These are phyloP conservation scores for Globodera rostochiensis DNA, from an alignment of 1,140 invertebrate species.

Conservation along the genomic window DNA sequence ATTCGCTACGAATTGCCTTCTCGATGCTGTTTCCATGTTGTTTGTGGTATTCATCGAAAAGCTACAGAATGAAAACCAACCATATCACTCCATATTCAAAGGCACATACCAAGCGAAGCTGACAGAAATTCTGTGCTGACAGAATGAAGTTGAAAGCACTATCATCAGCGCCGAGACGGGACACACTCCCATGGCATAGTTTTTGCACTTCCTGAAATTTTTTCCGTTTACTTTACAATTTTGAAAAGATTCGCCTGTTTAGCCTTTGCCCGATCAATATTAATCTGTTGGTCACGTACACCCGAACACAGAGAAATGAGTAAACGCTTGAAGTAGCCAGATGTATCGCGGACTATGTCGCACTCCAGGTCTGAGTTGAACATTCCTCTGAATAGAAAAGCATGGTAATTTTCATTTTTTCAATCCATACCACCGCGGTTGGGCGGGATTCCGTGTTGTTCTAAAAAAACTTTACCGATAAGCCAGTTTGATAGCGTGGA, in stretches of 20 bases:
- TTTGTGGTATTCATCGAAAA: constrained; percentile 72
- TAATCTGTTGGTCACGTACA: constrained; percentile 63
- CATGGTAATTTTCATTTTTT: too few relatives aligned
- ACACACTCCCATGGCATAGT: constrained; percentile 68
- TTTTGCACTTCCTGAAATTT: constrained; percentile 66
- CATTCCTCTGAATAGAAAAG: constrained; percentile 69
- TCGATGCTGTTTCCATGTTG: constrained; percentile 78
- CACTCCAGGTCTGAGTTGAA: constrained; percentile 82
- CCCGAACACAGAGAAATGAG: constrained; percentile 72
- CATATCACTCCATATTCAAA: too few relatives aligned
- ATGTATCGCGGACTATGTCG: constrained; percentile 87
- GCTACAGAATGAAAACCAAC: too few relatives aligned
- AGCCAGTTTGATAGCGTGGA: constrained; percentile 38
- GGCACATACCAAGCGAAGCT: constrained; percentile 75
- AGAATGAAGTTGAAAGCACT: constrained; percentile 65
- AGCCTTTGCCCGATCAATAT: constrained; percentile 55
- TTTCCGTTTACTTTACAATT: neutral
- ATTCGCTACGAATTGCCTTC: constrained; percentile 82
- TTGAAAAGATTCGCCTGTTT: constrained; percentile 34
- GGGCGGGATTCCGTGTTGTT: too few relatives aligned
- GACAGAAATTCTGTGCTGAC: constrained; percentile 66
- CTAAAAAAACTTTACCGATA: neutral
- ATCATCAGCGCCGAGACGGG: constrained; percentile 70
- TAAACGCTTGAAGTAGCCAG: constrained; percentile 86
- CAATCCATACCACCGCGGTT: too few relatives aligned